Base-by-base conservation (phyloP, 2,113 vertebrate genomes). In the Morphnarchus princeps region DNA sequence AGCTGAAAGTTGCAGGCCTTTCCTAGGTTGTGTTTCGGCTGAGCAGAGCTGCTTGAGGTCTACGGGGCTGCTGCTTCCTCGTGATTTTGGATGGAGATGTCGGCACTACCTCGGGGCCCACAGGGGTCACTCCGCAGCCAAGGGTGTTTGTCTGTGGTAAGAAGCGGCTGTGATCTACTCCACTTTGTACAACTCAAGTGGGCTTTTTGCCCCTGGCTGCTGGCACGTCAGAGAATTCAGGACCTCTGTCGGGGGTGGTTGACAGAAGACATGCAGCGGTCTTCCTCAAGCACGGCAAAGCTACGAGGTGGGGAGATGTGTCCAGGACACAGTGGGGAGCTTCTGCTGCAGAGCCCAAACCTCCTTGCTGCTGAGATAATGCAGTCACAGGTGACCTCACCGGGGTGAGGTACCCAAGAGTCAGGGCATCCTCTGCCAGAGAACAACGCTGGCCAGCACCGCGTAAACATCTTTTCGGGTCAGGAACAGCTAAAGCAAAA, bases 51-150 rank as follows among this genome's bases (percentile, higher is more conserved):
- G 25, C 16, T 20, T 1, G 20, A 7, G 29, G 52, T 36, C 45
- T 15, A 34, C 1, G 7, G 65, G 57, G 66, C 55, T 13, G 14
- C 40, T 0, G 5, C 49, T 38, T 32, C 42, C 49, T 18, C 4
- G 2, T 12, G 10, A 17, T 16, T 6, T 3, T 21, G 57, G 57
- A 47, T 16, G 59, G 42, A 25, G 59, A 31, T 18, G 19, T 34
- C 1, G 16, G 42, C 34, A 11, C 26, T 32, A 65, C n/a, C 26
- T 26, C 1, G 4, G 34, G 13, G 20, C 38, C 19, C 1, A 3
- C 1, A 3, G 3, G 25, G 74, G 65, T 12, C 7, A 0, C 22
- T 28, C 12, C 0, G 6, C 24, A 14, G 45, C 38, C 45, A 1
- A 5, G 40, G 50, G 10, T 6, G 49, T 32, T 38, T 15, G 26